Base-by-base conservation (phyloP, 2,797 vertebrate genomes). In the Hafferia zeledoni region DNA sequence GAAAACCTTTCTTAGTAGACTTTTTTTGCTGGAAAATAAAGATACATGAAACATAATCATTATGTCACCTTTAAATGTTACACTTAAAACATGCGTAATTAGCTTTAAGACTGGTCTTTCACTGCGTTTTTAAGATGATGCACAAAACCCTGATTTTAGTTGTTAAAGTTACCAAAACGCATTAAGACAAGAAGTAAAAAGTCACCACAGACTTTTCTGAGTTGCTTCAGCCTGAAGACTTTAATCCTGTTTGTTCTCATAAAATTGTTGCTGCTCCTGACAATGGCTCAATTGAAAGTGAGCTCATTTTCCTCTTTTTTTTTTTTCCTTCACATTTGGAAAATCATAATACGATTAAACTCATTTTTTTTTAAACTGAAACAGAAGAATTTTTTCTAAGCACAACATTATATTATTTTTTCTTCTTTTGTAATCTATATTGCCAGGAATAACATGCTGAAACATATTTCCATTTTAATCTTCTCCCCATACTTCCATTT, bases 11-110 rank as follows among this genome's bases (percentile, higher is more conserved):
- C 77, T 41, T 13, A 11, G 81, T 77, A 50, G 12, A 8, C 24
- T 65, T 65, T 33, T 37, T 93, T 83, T 83, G 24, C 37, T 74
- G 61, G 89, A 87, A 92, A 83, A 53, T 59, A 76, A 89, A 93
- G 30, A 30, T 9, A 59, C 0, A 2, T 31, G 23, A 93, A 69
- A 25, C 41, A 50, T 55, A 91, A 80, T 70, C 31, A 74, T 76
- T 89, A 27, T 5, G 37, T 57, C 59, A 59, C 9, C 37, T 17
- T 79, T 86, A 55, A 71, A 49, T 35, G 33, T 76, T 72, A 43
- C 9, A 49, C 13, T 83, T 85, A 67, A 83, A 61, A 31, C 6
- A 16, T 17, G 4, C 25, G 33, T 75, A 89, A 88, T 39, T 68
- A 78, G 28, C 5, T 92, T 77, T 60, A 57, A 33, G 63, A 75